Evolutionary conservation across 1,140 invertebrate species (phyloP), one percentile per base, ranked within the genome.

Genomic region (Subanguina moxae): DNA sequence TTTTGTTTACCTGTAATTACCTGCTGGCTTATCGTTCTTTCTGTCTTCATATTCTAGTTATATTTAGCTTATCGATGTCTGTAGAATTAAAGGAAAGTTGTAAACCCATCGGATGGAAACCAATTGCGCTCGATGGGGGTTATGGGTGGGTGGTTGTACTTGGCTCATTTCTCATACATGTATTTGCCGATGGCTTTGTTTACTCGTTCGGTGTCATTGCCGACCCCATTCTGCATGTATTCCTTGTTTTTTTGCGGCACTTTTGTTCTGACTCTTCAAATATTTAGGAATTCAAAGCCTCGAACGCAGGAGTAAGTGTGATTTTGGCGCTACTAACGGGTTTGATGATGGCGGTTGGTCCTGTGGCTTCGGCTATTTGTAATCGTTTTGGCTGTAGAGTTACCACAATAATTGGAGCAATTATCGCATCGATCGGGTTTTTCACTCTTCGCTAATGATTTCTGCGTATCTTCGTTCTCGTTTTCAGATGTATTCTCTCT

Each of bases 161-260:
- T 76, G 92, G 74, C 45, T 93, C 91, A 13, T 98, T 98, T 84
- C 89, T 96, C 87, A 94, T 94, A 83, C 97, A 97, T 87, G 89
- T 97, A 85, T 91, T 97, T 72, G 92, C 96, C 19, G 94, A 98
- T 83, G 94, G 94, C 11, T 83, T 86, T 59, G 83, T 84, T 23
- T 86, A 86, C 72, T 84, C 85, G 8, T 85, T 86, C 70, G 85
- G 84, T n/a, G 79, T 82, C 11, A 75, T 82, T 13, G 75, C 73
- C n/a, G 76, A 81, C 25, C 66, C 63, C 1, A 70, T 94, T 76
- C 83, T 91, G 56, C 83, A 86, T 15, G 90, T 92, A 83, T 32
- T 46, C 59, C 30, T 45, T 17, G 21, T 38, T 38, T 38, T 38
- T 38, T 5, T 38, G 11, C 32, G 11, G 32, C 32, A 38, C 32